A percentile compares a stretch with the other conserved stretches of the same genome.
Evolutionary conservation across 2,888 invertebrate species (phyloP).

Genomic region (Himalopsyche japonica): DNA sequence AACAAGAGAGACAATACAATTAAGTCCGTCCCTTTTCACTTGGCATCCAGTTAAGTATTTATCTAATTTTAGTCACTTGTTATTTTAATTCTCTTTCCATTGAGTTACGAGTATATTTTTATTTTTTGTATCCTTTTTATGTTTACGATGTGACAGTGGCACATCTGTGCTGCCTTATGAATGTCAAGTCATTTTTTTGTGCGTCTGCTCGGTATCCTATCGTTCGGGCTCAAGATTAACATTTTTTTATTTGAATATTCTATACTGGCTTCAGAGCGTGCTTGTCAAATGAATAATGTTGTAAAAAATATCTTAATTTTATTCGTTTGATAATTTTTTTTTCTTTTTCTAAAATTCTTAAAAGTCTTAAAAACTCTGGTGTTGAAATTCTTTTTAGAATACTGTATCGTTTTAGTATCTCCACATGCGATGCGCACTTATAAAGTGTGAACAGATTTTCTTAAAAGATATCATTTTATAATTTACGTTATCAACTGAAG

Average conservation of each 20-base stretch:
- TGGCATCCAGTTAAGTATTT: background rate
- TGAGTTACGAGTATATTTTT: background rate
- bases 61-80: background rate
- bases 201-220: background rate
- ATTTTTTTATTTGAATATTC: background rate
- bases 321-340: too few relatives aligned
- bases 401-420: too few relatives aligned
- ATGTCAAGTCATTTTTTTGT: background rate
- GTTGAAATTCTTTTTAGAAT: too few relatives aligned
- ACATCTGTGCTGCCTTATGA: background rate
- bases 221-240: background rate
- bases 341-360: too few relatives aligned
- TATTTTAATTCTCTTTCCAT: background rate
- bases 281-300: too few relatives aligned
- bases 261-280: background rate
- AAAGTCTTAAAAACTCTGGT: too few relatives aligned
- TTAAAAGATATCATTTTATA: too few relatives aligned
- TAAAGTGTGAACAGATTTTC: too few relatives aligned
- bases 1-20: background rate
- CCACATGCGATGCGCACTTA: too few relatives aligned
- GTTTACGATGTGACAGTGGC: background rate
- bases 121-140: background rate
- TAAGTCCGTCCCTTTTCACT: background rate
- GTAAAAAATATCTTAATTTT: too few relatives aligned
- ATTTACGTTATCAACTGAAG: too few relatives aligned